Evolutionary conservation across 2,888 invertebrate species (phyloP).

Genomic region (Eilema griseolum): DNA sequence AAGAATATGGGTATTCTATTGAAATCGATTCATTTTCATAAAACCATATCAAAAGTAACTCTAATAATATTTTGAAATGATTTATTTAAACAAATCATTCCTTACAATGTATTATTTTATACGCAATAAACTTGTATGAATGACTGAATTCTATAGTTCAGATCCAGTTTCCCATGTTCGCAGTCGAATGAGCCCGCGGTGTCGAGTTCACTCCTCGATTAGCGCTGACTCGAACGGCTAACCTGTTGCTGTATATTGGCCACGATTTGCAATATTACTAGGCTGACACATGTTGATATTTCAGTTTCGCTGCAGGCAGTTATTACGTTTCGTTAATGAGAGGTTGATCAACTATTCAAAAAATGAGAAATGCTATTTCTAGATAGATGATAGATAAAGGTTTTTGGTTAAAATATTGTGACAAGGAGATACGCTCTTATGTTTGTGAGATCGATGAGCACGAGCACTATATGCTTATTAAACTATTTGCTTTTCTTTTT

Average conservation of each 20-base stretch:
- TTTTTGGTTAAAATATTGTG: too few relatives aligned
- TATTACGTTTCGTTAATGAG: neutral
- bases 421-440: too few relatives aligned
- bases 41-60: too few relatives aligned
- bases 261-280: conserved; percentile 6
- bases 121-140: conserved; percentile 9
- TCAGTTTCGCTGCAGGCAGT: neutral
- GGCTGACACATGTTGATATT: neutral
- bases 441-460: too few relatives aligned
- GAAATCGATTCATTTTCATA: too few relatives aligned
- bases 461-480: too few relatives aligned
- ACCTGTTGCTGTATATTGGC: conserved; percentile 18
- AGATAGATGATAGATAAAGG: too few relatives aligned
- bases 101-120: conserved; percentile 8
- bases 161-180: conserved; percentile 55
- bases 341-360: too few relatives aligned
- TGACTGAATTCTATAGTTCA: conserved; percentile 25
- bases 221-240: conserved; percentile 35
- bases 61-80: neutral
- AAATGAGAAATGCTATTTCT: too few relatives aligned
- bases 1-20: too few relatives aligned
- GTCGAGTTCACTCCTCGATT: conserved; percentile 51
- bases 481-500: too few relatives aligned
- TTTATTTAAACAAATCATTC: neutral
- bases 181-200: conserved; percentile 51